Evolutionary conservation across 2,888 invertebrate genomes (phyloP).

Genomic region (Priocnemis perturbator): DNA sequence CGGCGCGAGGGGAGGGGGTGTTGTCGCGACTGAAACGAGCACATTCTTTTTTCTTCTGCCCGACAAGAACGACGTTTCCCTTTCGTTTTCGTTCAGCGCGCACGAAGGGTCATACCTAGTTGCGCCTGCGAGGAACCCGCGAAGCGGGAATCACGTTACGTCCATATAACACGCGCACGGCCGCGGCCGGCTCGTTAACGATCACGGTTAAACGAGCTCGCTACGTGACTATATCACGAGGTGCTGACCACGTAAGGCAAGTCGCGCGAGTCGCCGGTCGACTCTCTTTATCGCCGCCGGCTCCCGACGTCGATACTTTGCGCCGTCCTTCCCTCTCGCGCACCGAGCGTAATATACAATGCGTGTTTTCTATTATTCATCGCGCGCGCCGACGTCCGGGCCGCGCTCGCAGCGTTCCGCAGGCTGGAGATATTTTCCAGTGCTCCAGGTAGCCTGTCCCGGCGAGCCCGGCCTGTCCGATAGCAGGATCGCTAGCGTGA

Average conservation of each 20-base stretch:
- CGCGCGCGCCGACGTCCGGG: too few relatives aligned
- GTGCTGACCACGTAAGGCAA: conserved; percentile 22
- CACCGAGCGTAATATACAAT: too few relatives aligned
- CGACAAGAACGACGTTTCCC: conserved; percentile 6
- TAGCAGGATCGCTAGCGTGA: too few relatives aligned
- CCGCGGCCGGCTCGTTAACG: conserved; percentile 33
- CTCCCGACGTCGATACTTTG: background rate
- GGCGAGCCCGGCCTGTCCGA: too few relatives aligned
- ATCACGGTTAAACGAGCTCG: conserved; percentile 42
- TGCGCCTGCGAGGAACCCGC: conserved; percentile 31
- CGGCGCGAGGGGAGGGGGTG: too few relatives aligned
- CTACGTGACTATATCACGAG: conserved; percentile 42
- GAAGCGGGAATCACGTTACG: conserved; percentile 44
- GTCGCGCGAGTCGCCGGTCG: conserved; percentile 18
- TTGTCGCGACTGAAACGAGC: too few relatives aligned
- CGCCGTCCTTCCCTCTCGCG: too few relatives aligned
- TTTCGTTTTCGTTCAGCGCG: conserved; percentile 17
- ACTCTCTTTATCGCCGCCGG: conserved; percentile 22
- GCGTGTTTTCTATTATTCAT: too few relatives aligned
- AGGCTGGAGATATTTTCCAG: too few relatives aligned
- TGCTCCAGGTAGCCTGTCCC: too few relatives aligned
- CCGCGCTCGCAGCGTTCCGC: too few relatives aligned
- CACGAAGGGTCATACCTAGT: conserved; percentile 12
- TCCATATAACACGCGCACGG: conserved; percentile 33
- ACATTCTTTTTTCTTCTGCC: background rate